Evolutionary conservation across 2,797 vertebrate genomes (phyloP), one percentile per base, ranked within the genome.

Genomic region (Crocodylus rhombifer): DNA sequence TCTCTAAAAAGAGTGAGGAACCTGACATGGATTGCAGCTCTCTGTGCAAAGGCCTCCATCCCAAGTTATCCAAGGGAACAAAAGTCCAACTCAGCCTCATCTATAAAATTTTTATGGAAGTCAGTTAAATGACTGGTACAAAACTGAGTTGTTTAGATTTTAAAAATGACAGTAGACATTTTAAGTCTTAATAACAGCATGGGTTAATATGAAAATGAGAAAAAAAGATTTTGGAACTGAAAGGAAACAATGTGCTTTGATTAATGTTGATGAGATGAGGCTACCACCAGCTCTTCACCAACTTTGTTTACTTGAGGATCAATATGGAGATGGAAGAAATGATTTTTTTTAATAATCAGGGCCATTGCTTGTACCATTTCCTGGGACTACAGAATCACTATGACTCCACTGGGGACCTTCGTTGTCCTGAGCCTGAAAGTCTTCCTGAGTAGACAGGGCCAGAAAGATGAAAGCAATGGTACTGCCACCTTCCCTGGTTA

Each of bases 331-430:
- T 7, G 3, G 13, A 81, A 79, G 14, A 63, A 2, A 9, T 18
- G 71, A 83, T 14, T 1, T 51, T 51, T 62, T 83, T 60, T 30
- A 30, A 67, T 23, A 65, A 36, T 23, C 1, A 1, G 30, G 1
- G 9, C 17, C 71, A 33, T 4, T 58, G 5, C 23, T n/a, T 4
- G 33, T 4, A 16, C 5, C 78, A 0, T 65, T 26, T 79, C 67
- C 6, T 67, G 5, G 63, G 17, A n/a, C 10, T 60, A 14, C 5
- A 74, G 2, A 12, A 33, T 55, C 0, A 2, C 75, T 2, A 0
- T 1, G 20, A 85, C 42, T 42, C 9, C 7, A 42, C 42, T 42
- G 42, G 42, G 42, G 42, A 56, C n/a, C 1, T 20, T 78, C 33
- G 42, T 23, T 1, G 2, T 14, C 56, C 23, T 64, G n/a, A n/a